A percentile compares a stretch with the other conserved stretches of the same genome.
Evolutionary conservation across 53 echinoderm and acorn worm species (phyloP).

Genomic region (Paracentrotus lividus): DNA sequence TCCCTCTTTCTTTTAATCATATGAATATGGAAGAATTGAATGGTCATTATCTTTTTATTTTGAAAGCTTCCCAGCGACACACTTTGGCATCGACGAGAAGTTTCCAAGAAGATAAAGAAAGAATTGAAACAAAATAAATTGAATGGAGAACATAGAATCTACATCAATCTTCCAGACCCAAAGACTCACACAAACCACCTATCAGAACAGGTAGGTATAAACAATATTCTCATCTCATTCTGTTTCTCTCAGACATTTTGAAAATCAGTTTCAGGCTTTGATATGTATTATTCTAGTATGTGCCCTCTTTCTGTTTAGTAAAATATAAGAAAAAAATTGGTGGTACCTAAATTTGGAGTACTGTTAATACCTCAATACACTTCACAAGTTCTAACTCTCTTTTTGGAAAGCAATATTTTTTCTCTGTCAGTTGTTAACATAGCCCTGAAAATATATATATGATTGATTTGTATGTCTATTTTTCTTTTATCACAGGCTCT

Average conservation of each 20-base stretch:
- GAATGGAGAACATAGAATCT: conserved; percentile 46
- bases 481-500: conserved; percentile 67
- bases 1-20: too few relatives aligned
- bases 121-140: background rate
- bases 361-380: too few relatives aligned
- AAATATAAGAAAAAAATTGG: too few relatives aligned
- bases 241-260: too few relatives aligned
- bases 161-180: conserved; percentile 54
- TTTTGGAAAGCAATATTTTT: background rate
- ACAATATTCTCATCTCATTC: too few relatives aligned
- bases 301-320: too few relatives aligned
- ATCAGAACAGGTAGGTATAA: conserved; percentile 21
- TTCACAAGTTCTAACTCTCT: background rate
- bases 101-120: conserved; percentile 40
- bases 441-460: background rate
- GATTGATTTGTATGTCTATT: background rate
- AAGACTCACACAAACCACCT: conserved; percentile 36
- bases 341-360: too few relatives aligned
- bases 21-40: too few relatives aligned
- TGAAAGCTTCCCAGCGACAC: conserved; percentile 48
- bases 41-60: background rate
- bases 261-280: too few relatives aligned
- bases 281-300: too few relatives aligned
- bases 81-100: background rate
- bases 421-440: background rate